Conservation (phyloP, 2,888 invertebrate genomes). For the Tryphoninae sp. region DNA sequence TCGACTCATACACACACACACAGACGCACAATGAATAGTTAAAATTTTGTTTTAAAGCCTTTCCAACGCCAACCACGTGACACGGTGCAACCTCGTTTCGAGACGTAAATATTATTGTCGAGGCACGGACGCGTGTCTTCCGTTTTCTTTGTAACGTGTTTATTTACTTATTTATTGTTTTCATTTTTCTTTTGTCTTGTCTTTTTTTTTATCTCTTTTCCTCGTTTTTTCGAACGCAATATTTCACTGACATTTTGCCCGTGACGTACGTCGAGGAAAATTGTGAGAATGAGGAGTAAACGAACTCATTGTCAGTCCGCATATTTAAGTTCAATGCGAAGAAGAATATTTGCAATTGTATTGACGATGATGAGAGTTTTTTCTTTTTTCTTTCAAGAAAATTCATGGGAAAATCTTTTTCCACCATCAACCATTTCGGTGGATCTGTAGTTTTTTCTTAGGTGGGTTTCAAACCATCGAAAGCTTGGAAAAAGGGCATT, state of each 20-base stretch:
- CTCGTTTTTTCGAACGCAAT: neutral
- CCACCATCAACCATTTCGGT: too few species aligned
- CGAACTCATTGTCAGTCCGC: neutral
- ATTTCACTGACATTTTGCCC: neutral
- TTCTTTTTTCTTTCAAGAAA: too few species aligned
- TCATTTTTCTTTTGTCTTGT: neutral
- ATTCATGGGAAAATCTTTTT: too few species aligned
- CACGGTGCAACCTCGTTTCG: neutral
- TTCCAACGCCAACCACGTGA: constrained; percentile 22
- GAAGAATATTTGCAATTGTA: neutral
- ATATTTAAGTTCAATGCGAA: neutral
- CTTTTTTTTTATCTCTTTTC: neutral
- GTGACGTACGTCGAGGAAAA: constrained; percentile 24
- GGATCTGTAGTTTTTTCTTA: too few species aligned
- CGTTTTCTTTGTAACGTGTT: neutral
- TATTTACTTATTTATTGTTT: neutral
- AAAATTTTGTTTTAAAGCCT: constrained; percentile 59
- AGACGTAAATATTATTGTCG: constrained; percentile 57
- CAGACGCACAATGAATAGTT: constrained; percentile 67
- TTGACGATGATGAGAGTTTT: too few species aligned
- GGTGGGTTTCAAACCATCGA: too few species aligned
- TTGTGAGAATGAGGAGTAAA: constrained; percentile 31
- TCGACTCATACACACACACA: neutral
- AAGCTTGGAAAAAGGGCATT: too few species aligned
- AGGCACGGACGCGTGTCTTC: constrained; percentile 51